A percentile compares a stretch with the other conserved stretches of the same genome.
These are phyloP conservation scores for Phoebastria nigripes DNA, from an alignment of 2,797 vertebrate genomes.

Conservation along the genomic window DNA sequence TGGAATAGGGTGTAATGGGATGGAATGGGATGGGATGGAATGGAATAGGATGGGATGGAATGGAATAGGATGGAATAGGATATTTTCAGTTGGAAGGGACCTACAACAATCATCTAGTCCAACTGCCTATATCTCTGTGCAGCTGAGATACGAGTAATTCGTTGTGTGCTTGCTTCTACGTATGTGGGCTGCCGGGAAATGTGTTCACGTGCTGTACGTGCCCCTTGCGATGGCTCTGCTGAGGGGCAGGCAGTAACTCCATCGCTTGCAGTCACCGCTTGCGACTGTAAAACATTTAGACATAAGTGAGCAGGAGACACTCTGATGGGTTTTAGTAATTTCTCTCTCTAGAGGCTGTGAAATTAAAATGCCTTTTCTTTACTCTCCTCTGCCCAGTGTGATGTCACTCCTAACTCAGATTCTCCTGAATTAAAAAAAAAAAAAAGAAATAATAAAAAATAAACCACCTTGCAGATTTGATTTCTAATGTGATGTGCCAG, in stretches of 20 bases:
- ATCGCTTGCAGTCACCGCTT: accelerated
- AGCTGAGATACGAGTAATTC: accelerated
- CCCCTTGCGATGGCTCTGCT: not conserved
- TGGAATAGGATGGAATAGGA: too few species aligned
- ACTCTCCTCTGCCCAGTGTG: not conserved
- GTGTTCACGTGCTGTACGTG: accelerated
- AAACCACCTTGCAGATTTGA: conserved; percentile 1
- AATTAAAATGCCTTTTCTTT: not conserved
- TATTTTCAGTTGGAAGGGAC: not conserved
- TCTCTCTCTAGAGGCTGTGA: not conserved
- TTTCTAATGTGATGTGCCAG: conserved; percentile 55
- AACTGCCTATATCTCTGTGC: accelerated
- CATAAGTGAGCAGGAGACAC: not conserved
- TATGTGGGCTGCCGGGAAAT: accelerated
- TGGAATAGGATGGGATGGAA: too few species aligned
- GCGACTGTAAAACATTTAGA: not conserved
- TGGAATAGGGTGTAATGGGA: too few species aligned
- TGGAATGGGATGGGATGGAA: too few species aligned
- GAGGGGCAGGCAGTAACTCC: not conserved
- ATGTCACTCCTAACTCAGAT: conserved; percentile 34
- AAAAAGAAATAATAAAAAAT: not conserved
- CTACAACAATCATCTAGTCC: accelerated
- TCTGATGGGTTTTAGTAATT: not conserved
- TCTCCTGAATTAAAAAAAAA: not conserved
- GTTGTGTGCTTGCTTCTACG: accelerated